Conservation (phyloP, 2,797 vertebrate species). For the Hirundo rustica region DNA sequence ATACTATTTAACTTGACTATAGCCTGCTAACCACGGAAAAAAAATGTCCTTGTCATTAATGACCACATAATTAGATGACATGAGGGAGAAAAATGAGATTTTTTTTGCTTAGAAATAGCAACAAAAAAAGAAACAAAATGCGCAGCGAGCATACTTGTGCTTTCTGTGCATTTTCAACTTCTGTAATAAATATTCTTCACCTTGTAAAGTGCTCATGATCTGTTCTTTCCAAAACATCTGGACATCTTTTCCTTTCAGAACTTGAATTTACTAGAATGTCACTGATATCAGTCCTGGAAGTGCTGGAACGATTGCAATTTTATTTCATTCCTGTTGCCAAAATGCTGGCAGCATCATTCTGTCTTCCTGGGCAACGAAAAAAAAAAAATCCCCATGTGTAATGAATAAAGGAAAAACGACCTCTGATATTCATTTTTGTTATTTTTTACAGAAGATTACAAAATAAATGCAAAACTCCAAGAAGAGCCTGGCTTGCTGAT, state of each 20-base stretch:
- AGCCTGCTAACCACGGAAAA: background rate
- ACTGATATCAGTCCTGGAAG: background rate
- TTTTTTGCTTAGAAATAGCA: background rate
- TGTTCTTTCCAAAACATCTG: background rate
- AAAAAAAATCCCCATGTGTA: background rate
- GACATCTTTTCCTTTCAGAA: background rate
- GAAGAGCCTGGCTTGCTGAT: background rate
- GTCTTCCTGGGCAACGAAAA: background rate
- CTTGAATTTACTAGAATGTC: background rate
- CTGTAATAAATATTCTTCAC: background rate
- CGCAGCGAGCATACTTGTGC: fast-evolving
- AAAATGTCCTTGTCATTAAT: background rate
- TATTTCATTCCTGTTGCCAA: background rate
- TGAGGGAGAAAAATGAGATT: background rate
- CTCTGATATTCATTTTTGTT: background rate
- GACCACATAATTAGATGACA: background rate
- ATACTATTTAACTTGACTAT: background rate
- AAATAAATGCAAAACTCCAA: background rate
- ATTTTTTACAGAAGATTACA: background rate
- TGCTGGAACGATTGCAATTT: background rate
- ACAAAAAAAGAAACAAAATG: background rate
- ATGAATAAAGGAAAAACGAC: background rate
- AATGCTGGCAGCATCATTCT: background rate
- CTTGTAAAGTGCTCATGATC: background rate
- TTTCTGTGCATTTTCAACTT: background rate